phyloP scores from a whole-genome alignment of 1,140 invertebrate species.

The Drosophila watanabei region DNA sequence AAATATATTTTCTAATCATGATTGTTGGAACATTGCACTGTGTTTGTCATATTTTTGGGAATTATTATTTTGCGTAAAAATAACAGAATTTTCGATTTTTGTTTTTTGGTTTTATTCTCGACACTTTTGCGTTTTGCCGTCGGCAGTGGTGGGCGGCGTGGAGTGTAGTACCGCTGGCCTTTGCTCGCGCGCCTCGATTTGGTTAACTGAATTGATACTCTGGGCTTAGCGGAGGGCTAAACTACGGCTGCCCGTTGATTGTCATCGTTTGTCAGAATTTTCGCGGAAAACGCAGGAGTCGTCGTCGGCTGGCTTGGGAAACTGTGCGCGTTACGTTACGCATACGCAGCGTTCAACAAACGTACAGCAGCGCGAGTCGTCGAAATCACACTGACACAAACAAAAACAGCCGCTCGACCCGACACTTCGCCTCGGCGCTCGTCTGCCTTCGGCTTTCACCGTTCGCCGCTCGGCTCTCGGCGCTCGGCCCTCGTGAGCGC shows the following conservation, averaged over 20 bases:
- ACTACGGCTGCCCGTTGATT: conserved; percentile 45
- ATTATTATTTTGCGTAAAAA: conserved; percentile 4
- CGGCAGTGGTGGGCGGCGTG: conserved; percentile 19
- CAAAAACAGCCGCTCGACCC: conserved; percentile 64
- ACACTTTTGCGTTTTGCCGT: conserved; percentile 47
- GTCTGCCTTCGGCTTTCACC: conserved; percentile 32
- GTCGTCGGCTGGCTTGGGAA: conserved; percentile 17
- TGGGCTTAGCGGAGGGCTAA: conserved; percentile 18
- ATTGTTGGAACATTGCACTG: conserved; percentile 42
- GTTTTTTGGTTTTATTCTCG: not conserved
- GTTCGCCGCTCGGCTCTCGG: conserved; percentile 26
- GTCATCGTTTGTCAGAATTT: conserved; percentile 41
- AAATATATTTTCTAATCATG: conserved; percentile 17
- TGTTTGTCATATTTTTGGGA: conserved; percentile 21
- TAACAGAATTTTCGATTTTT: conserved; percentile 29
- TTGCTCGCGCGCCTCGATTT: conserved; percentile 11
- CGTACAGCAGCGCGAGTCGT: conserved; percentile 85
- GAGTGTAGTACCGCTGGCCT: conserved; percentile 35
- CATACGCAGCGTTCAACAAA: conserved; percentile 63
- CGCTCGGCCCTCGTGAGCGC: conserved; percentile 11
- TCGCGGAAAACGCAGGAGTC: conserved; percentile 29
- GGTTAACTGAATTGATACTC: conserved; percentile 6
- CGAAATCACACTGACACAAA: conserved; percentile 83
- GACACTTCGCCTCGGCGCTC: conserved; percentile 21
- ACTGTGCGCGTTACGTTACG: conserved; percentile 56